Evolutionary conservation across 2,113 vertebrate genomes (phyloP).

Genomic region (Cranoglanis bouderius): DNA sequence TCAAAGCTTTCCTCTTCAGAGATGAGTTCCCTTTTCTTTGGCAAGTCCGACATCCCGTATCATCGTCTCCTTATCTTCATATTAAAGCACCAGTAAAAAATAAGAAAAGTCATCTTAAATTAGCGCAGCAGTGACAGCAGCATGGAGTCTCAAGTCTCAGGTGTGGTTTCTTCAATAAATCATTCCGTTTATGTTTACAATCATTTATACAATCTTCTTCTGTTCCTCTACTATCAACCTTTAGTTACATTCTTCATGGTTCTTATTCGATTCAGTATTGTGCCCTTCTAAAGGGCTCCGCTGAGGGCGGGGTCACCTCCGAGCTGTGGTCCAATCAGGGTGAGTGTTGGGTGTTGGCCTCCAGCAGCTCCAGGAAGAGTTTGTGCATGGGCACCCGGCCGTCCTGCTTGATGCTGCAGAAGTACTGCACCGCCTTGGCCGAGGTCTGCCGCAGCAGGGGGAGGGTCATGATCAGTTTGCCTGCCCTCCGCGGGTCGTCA

Average conservation of each 20-base stretch:
- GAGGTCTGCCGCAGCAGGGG: conserved; percentile 94
- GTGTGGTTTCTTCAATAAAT: conserved; percentile 26
- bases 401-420: conserved; percentile 98
- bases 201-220: conserved; percentile 58
- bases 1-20: neutral
- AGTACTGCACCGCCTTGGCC: conserved; percentile 94
- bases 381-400: conserved; percentile 99
- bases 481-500: conserved; percentile 88
- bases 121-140: conserved; percentile 52
- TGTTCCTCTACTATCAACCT: conserved; percentile 30
- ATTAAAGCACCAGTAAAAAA: conserved; percentile 28
- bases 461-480: conserved; percentile 97
- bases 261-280: neutral
- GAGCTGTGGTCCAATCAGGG: conserved; percentile 11
- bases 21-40: neutral
- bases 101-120: conserved; percentile 58
- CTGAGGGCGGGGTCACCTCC: neutral
- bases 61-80: neutral
- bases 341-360: conserved; percentile 91
- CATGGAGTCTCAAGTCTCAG: conserved; percentile 67
- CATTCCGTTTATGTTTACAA: neutral
- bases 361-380: conserved; percentile 99
- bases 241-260: conserved; percentile 5
- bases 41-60: neutral
- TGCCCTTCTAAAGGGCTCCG: neutral